These are phyloP conservation scores for Trematomus loennbergii DNA, from an alignment of 2,113 vertebrate genomes.

Conservation along the genomic window DNA sequence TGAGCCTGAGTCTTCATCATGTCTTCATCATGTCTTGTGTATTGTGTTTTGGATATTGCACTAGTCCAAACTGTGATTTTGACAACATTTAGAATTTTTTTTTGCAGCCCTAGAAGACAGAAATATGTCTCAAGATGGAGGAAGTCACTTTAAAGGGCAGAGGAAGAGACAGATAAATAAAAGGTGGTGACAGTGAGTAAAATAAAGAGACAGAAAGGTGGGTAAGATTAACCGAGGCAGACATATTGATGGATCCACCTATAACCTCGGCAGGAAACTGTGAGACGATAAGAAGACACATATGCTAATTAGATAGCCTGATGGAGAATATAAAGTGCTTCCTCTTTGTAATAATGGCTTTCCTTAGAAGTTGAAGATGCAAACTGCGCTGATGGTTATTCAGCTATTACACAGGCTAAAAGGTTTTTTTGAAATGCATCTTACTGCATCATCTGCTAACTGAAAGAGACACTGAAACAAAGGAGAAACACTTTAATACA, in stretches of 20 bases:
- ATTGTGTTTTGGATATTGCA: too few species aligned
- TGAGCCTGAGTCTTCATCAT: too few species aligned
- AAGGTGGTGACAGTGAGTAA: background rate
- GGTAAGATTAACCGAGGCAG: background rate
- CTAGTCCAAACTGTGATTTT: too few species aligned
- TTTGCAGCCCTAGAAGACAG: background rate
- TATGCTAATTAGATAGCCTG: background rate
- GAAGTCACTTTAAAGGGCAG: background rate
- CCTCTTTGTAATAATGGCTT: background rate
- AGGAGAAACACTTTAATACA: background rate
- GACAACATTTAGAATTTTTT: too few species aligned
- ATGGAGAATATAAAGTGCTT: background rate
- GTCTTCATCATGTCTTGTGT: too few species aligned
- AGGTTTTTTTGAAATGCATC: background rate
- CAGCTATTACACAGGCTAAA: background rate
- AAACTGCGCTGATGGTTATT: background rate
- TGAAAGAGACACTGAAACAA: background rate
- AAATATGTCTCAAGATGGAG: background rate
- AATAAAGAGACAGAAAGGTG: background rate
- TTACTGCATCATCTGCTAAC: background rate
- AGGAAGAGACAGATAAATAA: background rate
- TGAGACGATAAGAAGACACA: background rate
- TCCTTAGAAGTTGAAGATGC: background rate
- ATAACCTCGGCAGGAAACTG: background rate
- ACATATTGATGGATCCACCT: constrained; percentile 1